Percentiles rank a stretch among this genome's conserved stretches.
phyloP scores from a whole-genome alignment of 1,140 invertebrate genomes.

The Philaenus spumarius region DNA sequence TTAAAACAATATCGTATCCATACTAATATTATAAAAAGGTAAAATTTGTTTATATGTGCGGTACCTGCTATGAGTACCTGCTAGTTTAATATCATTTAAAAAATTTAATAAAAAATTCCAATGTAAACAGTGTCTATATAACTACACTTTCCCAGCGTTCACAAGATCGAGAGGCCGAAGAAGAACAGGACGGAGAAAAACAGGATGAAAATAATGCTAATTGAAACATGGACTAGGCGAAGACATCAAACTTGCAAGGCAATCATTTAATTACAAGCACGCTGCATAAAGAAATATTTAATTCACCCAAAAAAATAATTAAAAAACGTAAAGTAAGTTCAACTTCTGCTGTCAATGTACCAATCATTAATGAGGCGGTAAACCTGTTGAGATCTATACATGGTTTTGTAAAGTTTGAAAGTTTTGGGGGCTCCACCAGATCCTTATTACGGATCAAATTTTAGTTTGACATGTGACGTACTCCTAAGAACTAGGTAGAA shows the following conservation, averaged over 20 bases:
- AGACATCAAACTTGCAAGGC: background rate
- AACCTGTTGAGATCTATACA: conserved; percentile 11
- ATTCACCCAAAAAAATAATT: conserved; percentile 3
- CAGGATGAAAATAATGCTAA: background rate
- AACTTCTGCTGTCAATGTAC: conserved; percentile 3
- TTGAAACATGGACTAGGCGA: background rate
- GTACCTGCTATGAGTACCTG: too few species aligned
- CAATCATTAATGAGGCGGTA: conserved; percentile 9
- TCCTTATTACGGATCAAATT: too few species aligned
- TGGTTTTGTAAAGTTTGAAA: too few species aligned
- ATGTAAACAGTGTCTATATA: too few species aligned
- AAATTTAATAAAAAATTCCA: too few species aligned
- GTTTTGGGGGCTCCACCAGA: too few species aligned
- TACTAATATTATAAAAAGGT: too few species aligned
- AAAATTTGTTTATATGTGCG: too few species aligned
- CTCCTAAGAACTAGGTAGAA: too few species aligned
- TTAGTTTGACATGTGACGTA: too few species aligned
- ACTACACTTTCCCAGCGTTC: conserved; percentile 3
- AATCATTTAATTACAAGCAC: background rate
- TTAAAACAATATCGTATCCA: too few species aligned
- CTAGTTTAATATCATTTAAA: too few species aligned
- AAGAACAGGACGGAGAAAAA: background rate
- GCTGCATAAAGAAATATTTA: background rate
- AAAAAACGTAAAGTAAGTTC: conserved; percentile 6
- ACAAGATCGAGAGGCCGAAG: conserved; percentile 1